Evolutionary conservation across 53 echinoderm and acorn worm species (phyloP).

Genomic region (Luidia sarsii): DNA sequence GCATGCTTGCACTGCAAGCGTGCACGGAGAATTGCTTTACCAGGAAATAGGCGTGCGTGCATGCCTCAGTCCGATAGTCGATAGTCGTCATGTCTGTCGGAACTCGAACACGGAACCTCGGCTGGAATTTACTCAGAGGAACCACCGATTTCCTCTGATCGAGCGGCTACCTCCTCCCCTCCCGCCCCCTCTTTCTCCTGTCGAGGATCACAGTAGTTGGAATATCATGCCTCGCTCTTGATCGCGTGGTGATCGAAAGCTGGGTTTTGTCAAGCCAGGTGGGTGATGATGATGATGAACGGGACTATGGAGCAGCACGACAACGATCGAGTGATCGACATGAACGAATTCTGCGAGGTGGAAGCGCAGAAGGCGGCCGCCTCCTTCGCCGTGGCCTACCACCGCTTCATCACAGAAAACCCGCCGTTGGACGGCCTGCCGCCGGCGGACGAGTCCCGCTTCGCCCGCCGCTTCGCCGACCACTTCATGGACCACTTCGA

Average conservation of each 20-base stretch:
- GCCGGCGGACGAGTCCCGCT: slow-evolving; percentile 73
- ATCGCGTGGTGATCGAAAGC: background rate
- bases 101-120: too few species aligned
- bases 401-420: slow-evolving; percentile 57
- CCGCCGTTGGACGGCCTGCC: slow-evolving; percentile 55
- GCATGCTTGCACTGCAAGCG: background rate
- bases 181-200: background rate
- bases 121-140: too few species aligned
- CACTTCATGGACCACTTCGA: slow-evolving; percentile 98
- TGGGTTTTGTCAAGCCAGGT: background rate
- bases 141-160: too few species aligned
- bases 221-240: background rate
- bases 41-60: background rate
- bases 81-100: too few species aligned
- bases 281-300: too few species aligned
- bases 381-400: slow-evolving; percentile 69
- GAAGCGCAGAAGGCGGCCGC: slow-evolving; percentile 90
- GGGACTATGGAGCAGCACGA: slow-evolving; percentile 31
- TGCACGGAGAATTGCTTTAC: background rate
- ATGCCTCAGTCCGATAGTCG: too few species aligned
- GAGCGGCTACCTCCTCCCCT: too few species aligned
- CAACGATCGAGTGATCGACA: slow-evolving; percentile 46
- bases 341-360: slow-evolving; percentile 89
- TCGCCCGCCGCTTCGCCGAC: slow-evolving; percentile 85
- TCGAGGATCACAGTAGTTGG: slow-evolving; percentile 11